Evolutionary conservation across 2,113 vertebrate species (phyloP).

Genomic region (Petaurus breviceps): DNA sequence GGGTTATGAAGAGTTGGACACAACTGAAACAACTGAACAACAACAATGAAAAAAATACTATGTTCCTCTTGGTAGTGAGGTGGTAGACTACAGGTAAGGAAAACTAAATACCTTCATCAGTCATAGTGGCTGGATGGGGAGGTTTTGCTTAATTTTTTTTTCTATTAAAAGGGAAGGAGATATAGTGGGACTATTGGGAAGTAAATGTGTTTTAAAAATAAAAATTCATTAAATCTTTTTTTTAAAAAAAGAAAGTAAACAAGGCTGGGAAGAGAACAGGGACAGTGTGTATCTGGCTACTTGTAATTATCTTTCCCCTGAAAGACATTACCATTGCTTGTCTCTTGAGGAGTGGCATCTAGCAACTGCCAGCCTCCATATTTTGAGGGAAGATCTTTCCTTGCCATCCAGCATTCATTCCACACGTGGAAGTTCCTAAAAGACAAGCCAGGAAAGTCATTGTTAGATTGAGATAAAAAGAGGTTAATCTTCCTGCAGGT

Average conservation of each 20-base stretch:
- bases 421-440: constrained; percentile 83
- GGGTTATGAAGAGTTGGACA: too few species aligned
- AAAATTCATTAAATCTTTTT: neutral
- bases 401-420: constrained; percentile 84
- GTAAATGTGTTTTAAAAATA: neutral
- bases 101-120: neutral
- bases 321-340: constrained; percentile 75
- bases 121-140: neutral
- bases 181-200: too few species aligned
- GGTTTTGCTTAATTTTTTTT: neutral
- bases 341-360: constrained; percentile 83
- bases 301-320: neutral
- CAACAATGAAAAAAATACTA: neutral
- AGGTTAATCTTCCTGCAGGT: neutral
- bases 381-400: constrained; percentile 75
- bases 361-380: constrained; percentile 83
- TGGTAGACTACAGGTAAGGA: neutral
- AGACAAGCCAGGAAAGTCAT: constrained; percentile 3
- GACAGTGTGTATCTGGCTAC: neutral
- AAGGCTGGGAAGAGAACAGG: neutral
- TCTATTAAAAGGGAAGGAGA: neutral
- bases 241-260: neutral
- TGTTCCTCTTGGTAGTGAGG: neutral
- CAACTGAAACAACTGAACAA: too few species aligned
- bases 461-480: neutral